Conservation (phyloP, 2,113 vertebrate species). For the Promerops cafer region DNA sequence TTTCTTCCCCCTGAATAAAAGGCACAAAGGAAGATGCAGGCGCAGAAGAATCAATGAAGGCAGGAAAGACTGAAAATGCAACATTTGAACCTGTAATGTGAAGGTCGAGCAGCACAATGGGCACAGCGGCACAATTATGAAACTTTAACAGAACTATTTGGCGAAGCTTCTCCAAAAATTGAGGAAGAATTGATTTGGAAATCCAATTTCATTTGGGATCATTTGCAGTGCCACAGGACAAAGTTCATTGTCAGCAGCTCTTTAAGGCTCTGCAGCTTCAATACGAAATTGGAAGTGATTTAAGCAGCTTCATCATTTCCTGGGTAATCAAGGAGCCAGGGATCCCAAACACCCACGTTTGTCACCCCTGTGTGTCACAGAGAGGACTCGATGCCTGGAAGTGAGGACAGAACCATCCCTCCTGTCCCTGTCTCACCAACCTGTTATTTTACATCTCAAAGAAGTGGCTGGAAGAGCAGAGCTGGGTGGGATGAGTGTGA, state of each 20-base stretch:
- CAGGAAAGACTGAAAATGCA: neutral
- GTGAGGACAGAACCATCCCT: neutral
- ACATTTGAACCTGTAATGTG: neutral
- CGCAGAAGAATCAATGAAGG: neutral
- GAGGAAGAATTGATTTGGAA: neutral
- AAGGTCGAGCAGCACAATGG: neutral
- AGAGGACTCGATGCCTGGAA: neutral
- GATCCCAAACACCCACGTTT: neutral
- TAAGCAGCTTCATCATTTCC: neutral
- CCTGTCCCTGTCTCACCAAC: neutral
- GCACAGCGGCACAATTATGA: neutral
- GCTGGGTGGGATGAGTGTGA: fast-evolving
- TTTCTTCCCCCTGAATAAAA: neutral
- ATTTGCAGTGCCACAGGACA: neutral
- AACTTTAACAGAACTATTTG: neutral
- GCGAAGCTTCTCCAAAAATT: neutral
- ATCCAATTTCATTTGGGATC: neutral
- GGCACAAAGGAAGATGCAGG: neutral
- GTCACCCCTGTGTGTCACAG: neutral
- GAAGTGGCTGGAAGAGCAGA: neutral
- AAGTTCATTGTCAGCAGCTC: neutral
- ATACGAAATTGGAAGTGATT: neutral
- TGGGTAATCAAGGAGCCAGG: neutral
- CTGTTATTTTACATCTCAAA: neutral
- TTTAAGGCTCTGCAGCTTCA: neutral